Base-by-base conservation (phyloP, 2,113 vertebrate species). In the Siniperca knerii region DNA sequence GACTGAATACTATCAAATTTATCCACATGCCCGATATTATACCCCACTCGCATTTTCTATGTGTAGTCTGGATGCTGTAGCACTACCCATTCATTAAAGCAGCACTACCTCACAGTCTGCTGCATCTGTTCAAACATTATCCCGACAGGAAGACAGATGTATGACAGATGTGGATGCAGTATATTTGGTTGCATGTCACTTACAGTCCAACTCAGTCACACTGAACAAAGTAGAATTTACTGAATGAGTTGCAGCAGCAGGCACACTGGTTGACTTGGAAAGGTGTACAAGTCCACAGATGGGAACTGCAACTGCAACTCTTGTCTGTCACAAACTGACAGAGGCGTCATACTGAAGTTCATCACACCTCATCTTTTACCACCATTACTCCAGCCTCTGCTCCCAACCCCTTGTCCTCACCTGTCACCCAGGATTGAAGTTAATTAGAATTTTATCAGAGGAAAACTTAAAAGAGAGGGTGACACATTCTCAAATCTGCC, bases 391-490 rank as follows among this genome's bases (percentile, higher is more conserved):
- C 21, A 2, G 21, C 55, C 74, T 69, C 52, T 58, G 58, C 66
- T 64, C 50, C 72, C 42, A 23, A 40, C 9, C 9, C 21, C 29
- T 20, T 62, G 75, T 79, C 75, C 72, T 82, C 37, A 52, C 35
- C 58, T 46, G 78, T 84, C 67, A 68, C 79, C 79, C 40, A n/a
- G 65, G 72, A 54, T 74, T 80, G 79, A 86, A 83, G 85, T 93
- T 94, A 93, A 93, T 94, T 93, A 75, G 86, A 93, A 92, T 91
- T 89, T 90, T 86, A 91, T 92, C 80, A 82, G 79, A 84, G 83
- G 69, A 44, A 81, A 77, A 89, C 86, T 89, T 93, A 78, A 95
- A 94, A 94, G 93, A 73, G 68, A 75, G 29, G 74, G 75, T 25
- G 73, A 61, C 81, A 83, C 73, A 18, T 75, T 71, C 75, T 81